Percentiles rank a stretch among this genome's conserved stretches.
Evolutionary conservation across 2,888 invertebrate species (phyloP).

Genomic region (Penaeus monodon): DNA sequence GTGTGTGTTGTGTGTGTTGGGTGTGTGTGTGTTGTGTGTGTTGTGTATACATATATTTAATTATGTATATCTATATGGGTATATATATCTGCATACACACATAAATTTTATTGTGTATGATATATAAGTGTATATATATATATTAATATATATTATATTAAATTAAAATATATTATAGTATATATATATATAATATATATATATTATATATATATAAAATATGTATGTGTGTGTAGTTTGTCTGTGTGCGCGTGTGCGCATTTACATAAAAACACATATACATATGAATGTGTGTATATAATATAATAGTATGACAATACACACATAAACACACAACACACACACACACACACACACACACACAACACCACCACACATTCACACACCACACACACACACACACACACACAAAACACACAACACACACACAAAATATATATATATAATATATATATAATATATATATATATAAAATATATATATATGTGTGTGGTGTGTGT

Average conservation of each 20-base stretch:
- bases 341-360: no score
- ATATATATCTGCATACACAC: not conserved
- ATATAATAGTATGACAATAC: constrained; percentile 21
- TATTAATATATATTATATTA: no score
- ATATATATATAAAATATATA: no score
- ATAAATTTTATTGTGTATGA: not conserved
- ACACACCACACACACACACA: no score
- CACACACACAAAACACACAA: no score
- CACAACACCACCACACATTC: no score
- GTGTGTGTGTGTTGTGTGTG: not conserved
- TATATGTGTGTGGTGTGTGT: no score
- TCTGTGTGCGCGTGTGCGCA: not conserved
- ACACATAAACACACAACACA: not conserved
- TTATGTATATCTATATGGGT: not conserved
- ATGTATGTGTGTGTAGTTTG: not conserved
- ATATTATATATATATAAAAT: constrained; percentile 15
- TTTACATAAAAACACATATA: not conserved
- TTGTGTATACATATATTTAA: not conserved
- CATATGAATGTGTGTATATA: not conserved
- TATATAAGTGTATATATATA: no score
- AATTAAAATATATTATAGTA: no score
- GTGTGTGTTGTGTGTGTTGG: not conserved
- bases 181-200: not conserved
- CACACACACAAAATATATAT: no score
- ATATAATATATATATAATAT: no score